Base-by-base conservation (phyloP, 1,140 invertebrate species). In the Conus betulinus region DNA sequence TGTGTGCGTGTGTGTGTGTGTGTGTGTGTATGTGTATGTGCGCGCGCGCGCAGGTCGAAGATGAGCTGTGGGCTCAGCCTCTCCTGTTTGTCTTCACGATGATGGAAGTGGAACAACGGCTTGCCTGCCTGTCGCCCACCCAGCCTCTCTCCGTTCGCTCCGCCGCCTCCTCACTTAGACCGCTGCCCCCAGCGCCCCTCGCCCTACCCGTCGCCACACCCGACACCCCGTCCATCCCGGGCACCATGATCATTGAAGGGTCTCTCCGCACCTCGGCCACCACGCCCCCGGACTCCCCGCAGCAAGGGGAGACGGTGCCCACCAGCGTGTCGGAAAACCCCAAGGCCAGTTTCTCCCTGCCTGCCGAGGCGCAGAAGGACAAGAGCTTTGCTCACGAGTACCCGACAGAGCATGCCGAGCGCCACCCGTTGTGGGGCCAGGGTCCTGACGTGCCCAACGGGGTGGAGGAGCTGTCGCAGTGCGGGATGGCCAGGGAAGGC, bases 231-330 rank as follows among this genome's bases (percentile, higher is more conserved):
- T 74, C 53, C 79, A 51, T 67, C 67, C 52, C 39, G 63, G 74
- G 57, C 85, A 89, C 78, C 57, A 91, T 91, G 90, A 91, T 91
- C 67, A 90, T 91, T 67, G 90, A 91, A 71, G 87, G 79, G 82
- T 88, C 89, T 17, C 87, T 57, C 81, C 90, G 89, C 71, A 76
- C 88, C 23, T 84, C 84, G n/a, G 88, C 78, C 55, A 76, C 88
- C 84, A 60, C 88, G 7, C 87, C 84, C 71, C 90, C 90, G 71
- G 89, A 85, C 76, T 89, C 79, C 39, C 90, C 90, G 53, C 88
- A 88, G 63, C 87, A 88, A 71, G 89, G 86, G 82, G 89, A 89
- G 87, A 89, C 89, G 1, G 78, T 89, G 53, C 84, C 83, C 51
- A 84, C n/a, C 71, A 81, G 57, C 84, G 25, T 89, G 13, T 53